phyloP scores from a whole-genome alignment of 1,140 invertebrate species.

The Eriosoma lanigerum region DNA sequence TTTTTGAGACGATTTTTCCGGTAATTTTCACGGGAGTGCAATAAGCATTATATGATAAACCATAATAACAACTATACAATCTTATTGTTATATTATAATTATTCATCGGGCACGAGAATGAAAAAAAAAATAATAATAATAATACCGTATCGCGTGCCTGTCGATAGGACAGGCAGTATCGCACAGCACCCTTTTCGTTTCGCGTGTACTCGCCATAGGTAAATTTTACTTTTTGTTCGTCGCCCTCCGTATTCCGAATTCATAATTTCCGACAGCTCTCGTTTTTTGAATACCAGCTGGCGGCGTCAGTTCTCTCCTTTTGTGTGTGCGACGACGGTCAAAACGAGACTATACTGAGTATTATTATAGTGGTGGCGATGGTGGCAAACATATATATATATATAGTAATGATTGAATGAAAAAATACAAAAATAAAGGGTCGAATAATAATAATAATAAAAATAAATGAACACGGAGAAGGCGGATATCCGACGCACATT shows the following conservation, averaged over 20 bases:
- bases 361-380: not conserved
- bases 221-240: not conserved
- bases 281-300: constrained; percentile 26
- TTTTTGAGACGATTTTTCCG: no score
- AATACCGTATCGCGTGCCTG: constrained; percentile 36
- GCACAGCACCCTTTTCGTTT: constrained; percentile 10
- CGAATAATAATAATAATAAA: constrained; percentile 39
- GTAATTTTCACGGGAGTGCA: not conserved
- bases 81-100: not conserved
- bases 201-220: not conserved
- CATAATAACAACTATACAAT: not conserved
- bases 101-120: not conserved
- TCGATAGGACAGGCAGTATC: not conserved
- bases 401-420: constrained; percentile 18
- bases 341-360: not conserved
- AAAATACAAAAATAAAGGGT: constrained; percentile 25
- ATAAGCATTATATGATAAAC: no score
- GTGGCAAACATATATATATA: not conserved
- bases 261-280: constrained; percentile 49
- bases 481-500: constrained; percentile 45
- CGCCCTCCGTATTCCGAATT: constrained; percentile 37
- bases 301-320: constrained; percentile 16
- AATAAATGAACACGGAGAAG: constrained; percentile 34
- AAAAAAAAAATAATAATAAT: not conserved
- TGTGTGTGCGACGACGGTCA: not conserved